Base-by-base conservation (phyloP, 2,888 invertebrate species). In the Nymphalis c-album region DNA sequence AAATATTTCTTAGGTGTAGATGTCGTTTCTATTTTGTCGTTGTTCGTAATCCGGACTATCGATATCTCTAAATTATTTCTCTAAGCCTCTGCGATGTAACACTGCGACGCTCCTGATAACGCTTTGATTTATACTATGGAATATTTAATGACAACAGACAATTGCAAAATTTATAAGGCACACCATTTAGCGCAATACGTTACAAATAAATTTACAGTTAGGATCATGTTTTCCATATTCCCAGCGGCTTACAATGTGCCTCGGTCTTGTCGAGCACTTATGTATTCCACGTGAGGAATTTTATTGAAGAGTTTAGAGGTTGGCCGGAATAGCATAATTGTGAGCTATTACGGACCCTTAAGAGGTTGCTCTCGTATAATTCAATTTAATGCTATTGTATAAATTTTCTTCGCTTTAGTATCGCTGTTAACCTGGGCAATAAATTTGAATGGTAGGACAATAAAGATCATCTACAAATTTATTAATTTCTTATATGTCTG, bases 141-240 rank as follows among this genome's bases (percentile, higher is more conserved):
- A 90, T 90, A 90, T 86, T 85, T 86, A 90, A 90, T 90, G 86
- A 90, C 88, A 88, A 85, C 82, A 87, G 82, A 90, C 91, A 90
- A 91, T 91, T 87, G 90, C 71, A 86, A 87, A 90, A 87, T 91
- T 90, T 91, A 91, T 88, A 88, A 86, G 87, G 76, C 74, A 72
- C 80, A 78, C 80, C 80, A 85, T 85, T 88, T 87, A 88, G 85
- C 83, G 76, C 77, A 75, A 75, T 78, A 78, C 80, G 82, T 81
- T 83, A 88, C 86, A 88, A 85, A 89, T 86, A 90, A 85, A 90
- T 90, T 88, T 81, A 86, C 84, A 84, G 85, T 86, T 86, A 82
- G 81, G 76, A 82, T 84, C 86, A 82, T 80, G 84, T 85, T 87
- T 85, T 85, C 87, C 85, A 84, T 88, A 86, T 83, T 79, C 75